Percentiles rank a stretch among this genome's conserved stretches.
Evolutionary conservation across 2,113 vertebrate genomes (phyloP).

Genomic region (Sitta europaea): DNA sequence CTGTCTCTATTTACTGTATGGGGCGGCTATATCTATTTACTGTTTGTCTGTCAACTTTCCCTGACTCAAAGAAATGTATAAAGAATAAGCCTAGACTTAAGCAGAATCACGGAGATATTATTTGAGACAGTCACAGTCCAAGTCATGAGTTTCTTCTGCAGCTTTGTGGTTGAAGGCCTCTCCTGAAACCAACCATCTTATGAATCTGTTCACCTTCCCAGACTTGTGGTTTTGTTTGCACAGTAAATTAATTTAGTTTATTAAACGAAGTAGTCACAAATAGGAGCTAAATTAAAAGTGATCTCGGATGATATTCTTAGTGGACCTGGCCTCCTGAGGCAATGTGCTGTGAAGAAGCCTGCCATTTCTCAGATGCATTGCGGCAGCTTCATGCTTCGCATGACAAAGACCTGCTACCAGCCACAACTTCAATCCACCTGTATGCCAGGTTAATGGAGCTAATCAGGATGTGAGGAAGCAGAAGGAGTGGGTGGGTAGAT

Average conservation of each 20-base stretch:
- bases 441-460: not conserved
- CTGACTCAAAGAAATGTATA: not conserved
- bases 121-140: not conserved
- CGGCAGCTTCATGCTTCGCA: not conserved
- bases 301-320: not conserved
- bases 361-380: not conserved
- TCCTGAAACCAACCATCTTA: not conserved
- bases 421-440: not conserved
- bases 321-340: not conserved
- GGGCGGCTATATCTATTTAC: not conserved
- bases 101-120: not conserved
- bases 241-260: slow-evolving; percentile 9
- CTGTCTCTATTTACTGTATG: not conserved
- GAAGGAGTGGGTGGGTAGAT: not conserved
- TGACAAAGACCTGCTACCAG: not conserved
- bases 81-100: not conserved
- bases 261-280: not conserved
- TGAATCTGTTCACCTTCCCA: not conserved
- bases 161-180: not conserved
- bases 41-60: not conserved
- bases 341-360: not conserved
- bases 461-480: not conserved
- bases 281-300: not conserved
- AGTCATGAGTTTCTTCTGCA: not conserved
- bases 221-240: slow-evolving; percentile 8